phyloP scores from a whole-genome alignment of 2,113 vertebrate genomes.

The Chloropsis hardwickii region DNA sequence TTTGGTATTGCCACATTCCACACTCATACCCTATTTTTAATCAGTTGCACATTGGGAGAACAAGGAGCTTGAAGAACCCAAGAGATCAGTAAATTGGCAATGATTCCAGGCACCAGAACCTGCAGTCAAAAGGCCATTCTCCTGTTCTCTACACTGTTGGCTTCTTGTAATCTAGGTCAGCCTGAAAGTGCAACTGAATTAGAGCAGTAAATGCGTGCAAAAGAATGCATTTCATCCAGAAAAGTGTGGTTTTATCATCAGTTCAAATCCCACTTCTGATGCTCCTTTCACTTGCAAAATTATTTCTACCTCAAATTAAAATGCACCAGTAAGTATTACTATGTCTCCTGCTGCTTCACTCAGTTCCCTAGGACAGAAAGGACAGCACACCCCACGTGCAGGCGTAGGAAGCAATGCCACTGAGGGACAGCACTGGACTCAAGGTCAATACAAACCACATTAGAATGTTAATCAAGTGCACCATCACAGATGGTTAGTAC shows the following conservation, averaged over 20 bases:
- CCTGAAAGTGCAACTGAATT: neutral
- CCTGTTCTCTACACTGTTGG: neutral
- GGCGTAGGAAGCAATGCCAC: neutral
- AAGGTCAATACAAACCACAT: neutral
- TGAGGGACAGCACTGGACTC: neutral
- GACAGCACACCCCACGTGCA: neutral
- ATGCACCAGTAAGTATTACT: neutral
- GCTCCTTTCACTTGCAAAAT: neutral
- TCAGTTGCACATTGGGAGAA: neutral
- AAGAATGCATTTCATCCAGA: neutral
- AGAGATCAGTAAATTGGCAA: neutral
- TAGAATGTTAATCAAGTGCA: fast-evolving
- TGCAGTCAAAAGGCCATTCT: neutral
- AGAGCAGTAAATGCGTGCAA: neutral
- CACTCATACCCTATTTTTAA: neutral
- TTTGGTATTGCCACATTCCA: neutral
- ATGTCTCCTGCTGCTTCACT: neutral
- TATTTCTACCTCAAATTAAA: neutral
- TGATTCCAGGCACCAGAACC: neutral
- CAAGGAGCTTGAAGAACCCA: neutral
- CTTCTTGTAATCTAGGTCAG: neutral
- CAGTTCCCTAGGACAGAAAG: neutral
- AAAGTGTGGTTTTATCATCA: neutral
- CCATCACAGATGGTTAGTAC: neutral
- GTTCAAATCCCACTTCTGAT: neutral